Evolutionary conservation across 2,797 vertebrate genomes (phyloP), one percentile per base, ranked within the genome.

Genomic region (Vipera latastei): DNA sequence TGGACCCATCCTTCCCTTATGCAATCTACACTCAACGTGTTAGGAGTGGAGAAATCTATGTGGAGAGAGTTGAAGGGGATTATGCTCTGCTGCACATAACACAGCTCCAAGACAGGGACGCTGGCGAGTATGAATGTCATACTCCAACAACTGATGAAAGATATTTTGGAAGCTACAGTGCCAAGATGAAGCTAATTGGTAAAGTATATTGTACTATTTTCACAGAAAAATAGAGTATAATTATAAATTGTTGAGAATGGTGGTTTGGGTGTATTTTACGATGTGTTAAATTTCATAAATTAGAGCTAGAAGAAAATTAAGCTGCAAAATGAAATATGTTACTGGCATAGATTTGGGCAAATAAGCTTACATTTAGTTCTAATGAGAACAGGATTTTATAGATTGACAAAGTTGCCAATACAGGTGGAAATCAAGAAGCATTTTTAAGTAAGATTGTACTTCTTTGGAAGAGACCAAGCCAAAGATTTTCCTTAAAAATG

Each of bases 111-210:
- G 96, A 97, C 56, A 95, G 96, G 22, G 97, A 97, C 5, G 91
- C 96, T 0, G 97, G 97, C 0, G 96, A 97, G 87, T 97, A 97
- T 6, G 97, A 97, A 3, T 97, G 97, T 83, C 96, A 97, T 95
- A 97, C 97, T 0, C 97, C 97, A 88, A 97, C 94, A 95, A 97
- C 97, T 0, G 97, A 97, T 0, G 96, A 97, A 59, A 96, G 93
- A 0, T 98, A 97, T 94, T 97, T 97, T 0, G 98, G 98, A 56
- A 98, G 97, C 69, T 98, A 98, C 97, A 98, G 97, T 13, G 98
- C 98, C 93, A 98, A 98, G 96, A 97, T 97, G 96, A 97, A 97
- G 94, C 95, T 98, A 0, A 93, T 96, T 61, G 98, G 98, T 98
- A 97, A 98, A 97, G 78, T 91, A 55, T 87, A 9, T 92, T 87